phyloP scores from a whole-genome alignment of 2,113 vertebrate species.

The Phalacrocorax brasilianus region DNA sequence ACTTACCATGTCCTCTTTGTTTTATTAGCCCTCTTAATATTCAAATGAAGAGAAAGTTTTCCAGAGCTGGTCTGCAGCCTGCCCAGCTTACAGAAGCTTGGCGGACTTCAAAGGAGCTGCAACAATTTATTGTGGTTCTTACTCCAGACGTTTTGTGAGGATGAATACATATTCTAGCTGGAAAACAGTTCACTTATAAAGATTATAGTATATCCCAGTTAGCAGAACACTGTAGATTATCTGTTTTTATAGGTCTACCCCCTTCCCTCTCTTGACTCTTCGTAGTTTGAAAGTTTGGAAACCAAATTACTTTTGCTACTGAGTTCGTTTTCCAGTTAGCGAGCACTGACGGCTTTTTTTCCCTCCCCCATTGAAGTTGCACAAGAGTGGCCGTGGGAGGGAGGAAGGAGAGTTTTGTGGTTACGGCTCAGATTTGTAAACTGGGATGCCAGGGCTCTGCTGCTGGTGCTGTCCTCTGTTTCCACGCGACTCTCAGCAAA shows the following conservation, averaged over 20 bases:
- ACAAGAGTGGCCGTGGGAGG: background rate
- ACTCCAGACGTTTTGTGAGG: background rate
- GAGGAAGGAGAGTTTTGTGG: constrained; percentile 41
- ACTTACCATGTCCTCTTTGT: constrained; percentile 14
- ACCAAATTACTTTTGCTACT: background rate
- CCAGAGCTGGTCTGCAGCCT: background rate
- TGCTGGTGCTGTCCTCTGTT: background rate
- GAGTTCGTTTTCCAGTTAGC: constrained; percentile 17
- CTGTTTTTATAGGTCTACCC: background rate
- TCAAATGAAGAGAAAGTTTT: constrained; percentile 47
- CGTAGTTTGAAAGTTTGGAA: background rate
- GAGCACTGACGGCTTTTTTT: background rate
- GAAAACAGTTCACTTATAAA: background rate
- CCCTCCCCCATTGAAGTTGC: background rate
- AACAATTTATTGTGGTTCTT: background rate
- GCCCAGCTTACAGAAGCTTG: background rate
- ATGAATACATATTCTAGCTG: background rate
- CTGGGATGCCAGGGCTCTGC: background rate
- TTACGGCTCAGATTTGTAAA: background rate
- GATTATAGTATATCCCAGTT: background rate
- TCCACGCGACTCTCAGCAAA: background rate
- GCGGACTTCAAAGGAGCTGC: background rate
- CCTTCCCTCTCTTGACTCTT: background rate
- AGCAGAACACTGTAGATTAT: background rate
- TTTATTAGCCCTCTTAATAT: constrained; percentile 31